These are phyloP conservation scores for Caenorhabditis auriculariae DNA, from an alignment of 2,888 invertebrate species.

Conservation along the genomic window DNA sequence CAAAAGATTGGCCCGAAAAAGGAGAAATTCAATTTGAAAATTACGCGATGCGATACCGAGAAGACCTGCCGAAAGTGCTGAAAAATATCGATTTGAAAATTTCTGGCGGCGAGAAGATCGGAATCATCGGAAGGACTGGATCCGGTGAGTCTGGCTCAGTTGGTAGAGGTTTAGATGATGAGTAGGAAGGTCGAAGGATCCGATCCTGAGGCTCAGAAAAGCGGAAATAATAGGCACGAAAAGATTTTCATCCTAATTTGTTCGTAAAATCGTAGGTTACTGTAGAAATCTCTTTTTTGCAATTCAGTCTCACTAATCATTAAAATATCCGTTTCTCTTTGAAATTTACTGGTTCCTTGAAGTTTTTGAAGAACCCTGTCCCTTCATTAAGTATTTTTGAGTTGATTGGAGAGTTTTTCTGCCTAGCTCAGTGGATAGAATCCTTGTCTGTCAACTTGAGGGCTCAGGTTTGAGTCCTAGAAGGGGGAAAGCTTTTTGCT, in stretches of 20 bases:
- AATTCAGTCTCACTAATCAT: no score
- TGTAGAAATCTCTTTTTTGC: no score
- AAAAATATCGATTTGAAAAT: constrained; percentile 74
- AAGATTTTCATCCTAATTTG: neutral
- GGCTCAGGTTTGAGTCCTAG: no score
- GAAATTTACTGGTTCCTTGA: no score
- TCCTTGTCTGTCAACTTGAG: no score
- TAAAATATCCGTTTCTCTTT: no score
- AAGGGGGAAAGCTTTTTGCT: no score
- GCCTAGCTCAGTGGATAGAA: no score
- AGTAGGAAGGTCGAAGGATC: neutral
- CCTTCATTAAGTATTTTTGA: no score
- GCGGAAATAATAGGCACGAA: neutral
- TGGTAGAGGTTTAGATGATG: neutral
- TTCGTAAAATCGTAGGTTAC: no score
- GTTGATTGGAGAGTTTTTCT: no score
- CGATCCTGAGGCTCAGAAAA: neutral
- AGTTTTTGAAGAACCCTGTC: no score
- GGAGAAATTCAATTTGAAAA: constrained; percentile 60
- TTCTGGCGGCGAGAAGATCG: constrained; percentile 72
- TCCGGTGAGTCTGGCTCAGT: constrained; percentile 51
- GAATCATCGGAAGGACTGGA: constrained; percentile 64
- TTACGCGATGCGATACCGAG: constrained; percentile 57
- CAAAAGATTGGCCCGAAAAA: constrained; percentile 58
- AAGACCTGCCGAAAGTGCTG: constrained; percentile 76